phyloP scores from a whole-genome alignment of 30 jellyfish, hydroid and myxozoan genomes.

The Turritopsis dohrnii region DNA sequence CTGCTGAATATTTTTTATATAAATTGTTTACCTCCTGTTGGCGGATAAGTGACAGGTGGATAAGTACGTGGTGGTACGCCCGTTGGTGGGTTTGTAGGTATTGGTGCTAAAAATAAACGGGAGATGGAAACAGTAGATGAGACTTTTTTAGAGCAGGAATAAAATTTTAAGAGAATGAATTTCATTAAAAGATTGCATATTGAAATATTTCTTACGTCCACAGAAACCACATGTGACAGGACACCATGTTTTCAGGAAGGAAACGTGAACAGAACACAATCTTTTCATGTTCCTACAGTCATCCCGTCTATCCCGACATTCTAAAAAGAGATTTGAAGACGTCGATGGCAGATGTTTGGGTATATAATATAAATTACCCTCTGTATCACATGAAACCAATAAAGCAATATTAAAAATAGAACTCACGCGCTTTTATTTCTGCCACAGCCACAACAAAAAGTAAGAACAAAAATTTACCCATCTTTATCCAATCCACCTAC shows the following conservation, averaged over 20 bases:
- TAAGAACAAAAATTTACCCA: not conserved
- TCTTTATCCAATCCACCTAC: not conserved
- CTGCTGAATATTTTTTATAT: not conserved
- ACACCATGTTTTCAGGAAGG: constrained; percentile 29
- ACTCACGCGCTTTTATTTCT: not conserved
- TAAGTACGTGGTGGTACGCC: constrained; percentile 8
- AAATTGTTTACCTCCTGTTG: not conserved
- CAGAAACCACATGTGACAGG: constrained; percentile 38
- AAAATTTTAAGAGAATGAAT: not conserved
- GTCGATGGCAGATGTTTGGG: not conserved
- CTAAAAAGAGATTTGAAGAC: too few species aligned
- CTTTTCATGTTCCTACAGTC: not conserved
- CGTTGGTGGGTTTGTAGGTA: constrained; percentile 20
- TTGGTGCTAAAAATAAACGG: not conserved
- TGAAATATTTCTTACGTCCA: constrained; percentile 7
- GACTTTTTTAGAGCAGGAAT: not conserved
- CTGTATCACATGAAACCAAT: not conserved
- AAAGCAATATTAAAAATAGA: not conserved
- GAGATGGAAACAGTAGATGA: not conserved
- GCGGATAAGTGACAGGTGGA: constrained; percentile 36
- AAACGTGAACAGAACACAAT: constrained; percentile 6
- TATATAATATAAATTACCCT: not conserved
- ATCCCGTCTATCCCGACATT: constrained; percentile 13
- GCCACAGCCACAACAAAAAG: not conserved
- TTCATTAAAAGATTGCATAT: not conserved